These are phyloP conservation scores for Phoxinus phoxinus DNA, from an alignment of 2,113 vertebrate genomes.

Conservation along the genomic window DNA sequence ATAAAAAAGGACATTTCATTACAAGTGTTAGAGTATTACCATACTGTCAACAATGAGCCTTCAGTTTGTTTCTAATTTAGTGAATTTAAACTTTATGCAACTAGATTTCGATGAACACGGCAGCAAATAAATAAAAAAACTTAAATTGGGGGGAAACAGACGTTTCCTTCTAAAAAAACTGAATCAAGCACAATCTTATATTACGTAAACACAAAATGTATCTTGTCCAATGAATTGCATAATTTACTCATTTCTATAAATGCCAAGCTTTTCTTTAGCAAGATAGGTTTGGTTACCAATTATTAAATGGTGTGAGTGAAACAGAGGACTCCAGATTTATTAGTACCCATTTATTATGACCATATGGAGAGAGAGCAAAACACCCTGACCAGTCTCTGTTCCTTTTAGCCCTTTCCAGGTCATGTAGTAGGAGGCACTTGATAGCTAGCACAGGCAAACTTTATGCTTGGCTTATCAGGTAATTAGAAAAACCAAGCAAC, in stretches of 20 bases:
- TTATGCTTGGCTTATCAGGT: neutral
- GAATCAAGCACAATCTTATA: too few relatives aligned
- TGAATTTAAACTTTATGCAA: neutral
- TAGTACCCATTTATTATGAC: conserved; percentile 39
- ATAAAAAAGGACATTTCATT: neutral
- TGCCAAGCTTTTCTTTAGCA: neutral
- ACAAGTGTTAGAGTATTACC: neutral
- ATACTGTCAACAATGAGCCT: neutral
- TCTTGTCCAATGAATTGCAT: neutral
- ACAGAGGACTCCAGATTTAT: neutral
- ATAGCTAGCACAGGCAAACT: neutral
- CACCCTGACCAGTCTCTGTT: conserved; percentile 9
- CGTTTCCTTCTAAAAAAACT: neutral
- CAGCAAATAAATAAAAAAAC: neutral
- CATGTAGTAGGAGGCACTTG: conserved; percentile 50
- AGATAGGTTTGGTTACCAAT: neutral
- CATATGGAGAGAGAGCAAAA: conserved; percentile 14
- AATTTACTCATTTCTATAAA: neutral
- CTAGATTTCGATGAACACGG: neutral
- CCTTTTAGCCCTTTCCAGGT: conserved; percentile 49
- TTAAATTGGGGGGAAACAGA: neutral
- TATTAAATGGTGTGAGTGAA: neutral
- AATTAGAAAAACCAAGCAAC: conserved; percentile 2
- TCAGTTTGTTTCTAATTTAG: neutral
- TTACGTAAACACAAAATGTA: neutral